phyloP scores from a whole-genome alignment of 1,140 invertebrate genomes.

The Lepidurus couesii region DNA sequence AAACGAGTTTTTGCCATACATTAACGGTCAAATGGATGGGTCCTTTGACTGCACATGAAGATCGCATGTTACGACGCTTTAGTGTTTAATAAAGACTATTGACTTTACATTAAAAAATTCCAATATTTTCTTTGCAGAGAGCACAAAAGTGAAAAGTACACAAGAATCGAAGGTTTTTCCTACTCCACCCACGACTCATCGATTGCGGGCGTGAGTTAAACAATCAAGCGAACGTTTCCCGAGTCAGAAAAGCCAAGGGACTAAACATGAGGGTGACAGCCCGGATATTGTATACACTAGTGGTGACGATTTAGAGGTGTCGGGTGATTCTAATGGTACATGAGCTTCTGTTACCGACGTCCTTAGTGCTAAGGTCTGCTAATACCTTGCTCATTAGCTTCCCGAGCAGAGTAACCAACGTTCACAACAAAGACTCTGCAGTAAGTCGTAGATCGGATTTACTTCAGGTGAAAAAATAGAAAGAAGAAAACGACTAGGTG shows the following conservation, averaged over 20 bases:
- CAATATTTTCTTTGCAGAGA: no score
- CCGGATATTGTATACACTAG: not conserved
- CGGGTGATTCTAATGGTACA: not conserved
- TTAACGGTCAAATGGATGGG: no score
- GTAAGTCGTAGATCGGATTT: not conserved
- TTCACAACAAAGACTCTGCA: not conserved
- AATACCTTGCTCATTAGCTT: not conserved
- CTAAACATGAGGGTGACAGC: not conserved
- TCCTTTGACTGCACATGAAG: no score
- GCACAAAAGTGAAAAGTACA: no score
- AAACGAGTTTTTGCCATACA: no score
- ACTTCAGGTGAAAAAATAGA: not conserved
- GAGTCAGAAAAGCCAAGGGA: not conserved
- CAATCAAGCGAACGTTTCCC: not conserved
- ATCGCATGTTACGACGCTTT: no score
- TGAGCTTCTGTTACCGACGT: slow-evolving; percentile 5
- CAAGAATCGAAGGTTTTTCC: no score
- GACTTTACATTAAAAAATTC: no score
- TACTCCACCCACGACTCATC: no score
- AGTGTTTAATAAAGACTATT: no score
- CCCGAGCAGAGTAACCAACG: not conserved
- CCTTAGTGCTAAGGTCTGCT: not conserved
- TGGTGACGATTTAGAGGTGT: not conserved
- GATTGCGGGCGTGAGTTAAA: not conserved
- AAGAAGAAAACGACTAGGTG: not conserved